Base-by-base conservation (phyloP, 2,797 vertebrate species). In the Sebastes diploproa region DNA sequence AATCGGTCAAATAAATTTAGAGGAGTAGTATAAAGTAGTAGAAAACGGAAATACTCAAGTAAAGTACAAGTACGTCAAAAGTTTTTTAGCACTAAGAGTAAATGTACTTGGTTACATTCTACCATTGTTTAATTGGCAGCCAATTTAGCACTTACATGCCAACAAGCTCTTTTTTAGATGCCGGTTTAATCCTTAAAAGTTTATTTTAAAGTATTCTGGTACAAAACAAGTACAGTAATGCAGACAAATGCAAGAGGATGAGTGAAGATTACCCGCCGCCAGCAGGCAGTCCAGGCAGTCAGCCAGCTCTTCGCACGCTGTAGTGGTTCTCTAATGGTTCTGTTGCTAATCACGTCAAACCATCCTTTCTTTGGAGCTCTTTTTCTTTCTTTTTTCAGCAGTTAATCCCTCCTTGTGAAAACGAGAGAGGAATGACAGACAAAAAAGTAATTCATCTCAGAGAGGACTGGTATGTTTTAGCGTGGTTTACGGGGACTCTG, bases 401-500 rank as follows among this genome's bases (percentile, higher is more conserved):
- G 50, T 78, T 85, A 80, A 84, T 88, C 81, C 38, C 30, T 72
- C 65, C 27, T 32, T 70, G 30, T 69, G 38, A 77, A 73, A 88
- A 75, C 3, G 13, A 84, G 70, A 78, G 36, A 80, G 50, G 52
- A 72, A 59, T 13, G 18, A 56, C 56, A 13, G 46, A 72, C 34
- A 10, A 54, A 81, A 75, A 75, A 73, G 30, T 5, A 46, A 52
- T 75, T 83, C 9, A 60, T 86, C 82, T 81, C 76, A 64, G 73
- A 8, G 54, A 82, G 54, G 54, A 78, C 60, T 54, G 20, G 34
- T 77, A 5, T 63, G 38, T 34, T 77, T 68, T 64, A 30, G 42
- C 3, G 5, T 50, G 64, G 60, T 68, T 77, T 80, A 38, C 23
- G 1, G 73, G 54, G 69, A 76, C 72, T 81, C 77, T 55, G 77